Base-by-base conservation (phyloP, 2,113 vertebrate genomes). In the Trochalopteron elliotii region DNA sequence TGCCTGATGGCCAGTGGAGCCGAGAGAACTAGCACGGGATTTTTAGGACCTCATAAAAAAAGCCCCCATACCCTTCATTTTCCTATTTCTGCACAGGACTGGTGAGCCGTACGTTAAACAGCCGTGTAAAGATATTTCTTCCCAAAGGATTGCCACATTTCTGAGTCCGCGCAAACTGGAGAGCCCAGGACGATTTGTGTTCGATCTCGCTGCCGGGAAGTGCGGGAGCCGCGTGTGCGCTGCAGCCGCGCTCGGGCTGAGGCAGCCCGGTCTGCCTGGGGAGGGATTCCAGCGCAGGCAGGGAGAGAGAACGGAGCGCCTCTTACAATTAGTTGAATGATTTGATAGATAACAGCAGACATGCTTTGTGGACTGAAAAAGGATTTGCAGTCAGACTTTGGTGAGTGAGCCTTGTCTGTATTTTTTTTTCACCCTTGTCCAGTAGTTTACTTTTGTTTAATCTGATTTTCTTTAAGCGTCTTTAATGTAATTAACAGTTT, bases 341-440 rank as follows among this genome's bases (percentile, higher is more conserved):
- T 94, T 96, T 96, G 87, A 39, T 96, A 96, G 92, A 83, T 79
- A 84, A 83, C 59, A 94, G 95, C 87, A 97, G 97, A 94, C 96
- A 98, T 98, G 98, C 98, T 98, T 84, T 98, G 98, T 89, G 98
- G 98, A 90, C 97, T 98, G 93, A 98, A 96, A 94, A 98, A 98
- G 96, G 98, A 98, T 92, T 97, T 98, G 90, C 98, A 98, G 90
- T 97, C 96, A 67, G 98, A 97, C 94, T 98, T 98, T 20, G 98
- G 98, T 98, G 96, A 98, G 98, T 97, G 93, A 92, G 61, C 70
- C 55, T 49, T 49, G 31, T 44, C 52, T 55, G 44, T 78, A 15
- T 47, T 35, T 28, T 9, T 40, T 49, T 24, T 23, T 12, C 3
- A 2, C 65, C 9, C 9, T 27, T 23, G 60, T 24, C 19, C 31